Evolutionary conservation across 2,888 invertebrate genomes (phyloP).

Genomic region (Heteropelma amictum): DNA sequence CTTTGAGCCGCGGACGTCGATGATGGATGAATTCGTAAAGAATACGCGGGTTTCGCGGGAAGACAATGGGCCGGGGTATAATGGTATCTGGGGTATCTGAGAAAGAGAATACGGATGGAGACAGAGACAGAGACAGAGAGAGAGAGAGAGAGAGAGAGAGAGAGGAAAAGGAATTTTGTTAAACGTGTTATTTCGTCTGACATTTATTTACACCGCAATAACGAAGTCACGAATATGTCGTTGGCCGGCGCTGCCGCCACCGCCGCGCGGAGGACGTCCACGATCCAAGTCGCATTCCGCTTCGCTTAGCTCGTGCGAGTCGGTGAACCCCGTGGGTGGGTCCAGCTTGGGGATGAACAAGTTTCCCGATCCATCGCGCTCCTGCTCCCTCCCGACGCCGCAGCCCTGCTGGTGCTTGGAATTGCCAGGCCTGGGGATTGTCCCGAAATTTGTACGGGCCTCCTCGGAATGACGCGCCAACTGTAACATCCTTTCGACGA

Average conservation of each 20-base stretch:
- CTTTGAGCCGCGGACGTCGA: no score
- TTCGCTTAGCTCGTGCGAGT: constrained; percentile 80
- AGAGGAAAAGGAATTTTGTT: constrained; percentile 11
- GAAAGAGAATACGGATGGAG: no score
- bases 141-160: neutral
- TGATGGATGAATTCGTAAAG: no score
- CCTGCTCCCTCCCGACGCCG: constrained; percentile 74
- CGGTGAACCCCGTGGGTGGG: constrained; percentile 92
- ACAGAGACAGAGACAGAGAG: no score
- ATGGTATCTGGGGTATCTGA: no score
- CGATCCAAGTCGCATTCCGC: constrained; percentile 81
- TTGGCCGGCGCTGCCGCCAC: no score
- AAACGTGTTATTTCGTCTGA: constrained; percentile 48
- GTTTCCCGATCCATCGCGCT: constrained; percentile 77
- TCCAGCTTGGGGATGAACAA: constrained; percentile 79
- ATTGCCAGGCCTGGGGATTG: constrained; percentile 75
- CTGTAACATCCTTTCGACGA: constrained; percentile 74
- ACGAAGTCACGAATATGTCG: constrained; percentile 76
- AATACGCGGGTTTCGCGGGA: no score
- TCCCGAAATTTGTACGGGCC: constrained; percentile 77
- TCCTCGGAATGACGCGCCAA: constrained; percentile 78
- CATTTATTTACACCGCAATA: constrained; percentile 77
- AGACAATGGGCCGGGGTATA: no score
- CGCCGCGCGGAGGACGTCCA: constrained; percentile 67
- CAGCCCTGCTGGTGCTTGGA: constrained; percentile 77